Base-by-base conservation (phyloP, 2,113 vertebrate genomes). In the Cavia aperea region DNA sequence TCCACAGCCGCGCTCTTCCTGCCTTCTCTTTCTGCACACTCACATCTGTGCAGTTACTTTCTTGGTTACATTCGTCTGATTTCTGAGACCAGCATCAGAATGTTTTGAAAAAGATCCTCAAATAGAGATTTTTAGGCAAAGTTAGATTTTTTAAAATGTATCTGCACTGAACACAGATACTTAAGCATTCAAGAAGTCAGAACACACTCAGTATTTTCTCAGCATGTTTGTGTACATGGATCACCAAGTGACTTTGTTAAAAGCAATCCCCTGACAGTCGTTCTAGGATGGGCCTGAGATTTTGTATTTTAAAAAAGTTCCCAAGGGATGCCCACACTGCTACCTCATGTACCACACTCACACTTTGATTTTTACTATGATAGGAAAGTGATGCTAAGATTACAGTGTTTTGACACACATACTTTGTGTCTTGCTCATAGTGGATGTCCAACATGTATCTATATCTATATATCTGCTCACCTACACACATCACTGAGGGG, bases 71-170 rank as follows among this genome's bases (percentile, higher is more conserved):
- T 66, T 86, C 83, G 8, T 56, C 2, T n/a, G 16, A 56, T 94
- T 65, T 91, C 31, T 83, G 18, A 93, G 51, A 93, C 10, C 84
- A 84, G 12, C 29, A 68, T 81, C 77, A 56, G 51, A 95, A 43
- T 11, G n/a, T 14, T 15, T 81, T 39, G 29, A 86, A 54, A 10
- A 51, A 75, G 6, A 33, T 31, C 10, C 49, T 88, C 31, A 72
- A 73, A 14, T 54, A 46, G 14, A 88, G 39, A 12, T 89, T 33
- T 31, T 19, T 68, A 39, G 7, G 2, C 12, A 72, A 89, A 93
- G 29, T 16, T 65, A n/a, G 39, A 23, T 49, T 84, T n/a, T 62
- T 95, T 79, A 36, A n/a, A 79, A 81, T 84, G 12, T n/a, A 18
- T 29, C 66, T 70, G 36, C 11, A 51, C 0, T 58, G 19, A 46